These are phyloP conservation scores for Lycaon pictus DNA, from an alignment of 2,113 vertebrate species.

Conservation along the genomic window DNA sequence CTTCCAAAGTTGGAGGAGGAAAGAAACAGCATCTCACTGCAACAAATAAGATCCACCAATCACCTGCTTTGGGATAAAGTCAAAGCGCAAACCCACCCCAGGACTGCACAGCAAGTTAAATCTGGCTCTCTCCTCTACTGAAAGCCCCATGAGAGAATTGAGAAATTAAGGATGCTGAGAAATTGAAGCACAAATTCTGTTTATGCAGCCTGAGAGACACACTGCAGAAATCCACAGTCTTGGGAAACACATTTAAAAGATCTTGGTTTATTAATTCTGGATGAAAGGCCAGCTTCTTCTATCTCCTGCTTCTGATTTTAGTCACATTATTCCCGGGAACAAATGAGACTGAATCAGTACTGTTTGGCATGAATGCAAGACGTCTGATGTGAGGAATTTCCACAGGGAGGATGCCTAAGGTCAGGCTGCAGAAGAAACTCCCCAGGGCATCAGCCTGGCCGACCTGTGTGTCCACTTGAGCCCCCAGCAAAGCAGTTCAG, in stretches of 20 bases:
- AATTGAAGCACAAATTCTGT: background rate
- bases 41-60: background rate
- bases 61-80: background rate
- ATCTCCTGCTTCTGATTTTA: background rate
- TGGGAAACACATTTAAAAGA: background rate
- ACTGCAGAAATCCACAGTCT: background rate
- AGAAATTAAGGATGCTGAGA: background rate
- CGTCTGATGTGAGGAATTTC: background rate
- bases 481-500: background rate
- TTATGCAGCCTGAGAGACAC: background rate
- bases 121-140: background rate
- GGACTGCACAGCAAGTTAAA: background rate
- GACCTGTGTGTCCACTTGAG: background rate
- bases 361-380: background rate
- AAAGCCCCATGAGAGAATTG: background rate
- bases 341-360: background rate
- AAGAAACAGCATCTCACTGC: background rate
- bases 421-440: background rate
- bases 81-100: background rate
- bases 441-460: background rate
- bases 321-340: background rate
- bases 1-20: background rate
- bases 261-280: background rate
- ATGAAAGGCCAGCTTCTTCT: constrained; percentile 13
- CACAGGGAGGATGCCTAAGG: background rate